Conservation (phyloP, 1,140 invertebrate genomes). For the Drosophila santomea region DNA sequence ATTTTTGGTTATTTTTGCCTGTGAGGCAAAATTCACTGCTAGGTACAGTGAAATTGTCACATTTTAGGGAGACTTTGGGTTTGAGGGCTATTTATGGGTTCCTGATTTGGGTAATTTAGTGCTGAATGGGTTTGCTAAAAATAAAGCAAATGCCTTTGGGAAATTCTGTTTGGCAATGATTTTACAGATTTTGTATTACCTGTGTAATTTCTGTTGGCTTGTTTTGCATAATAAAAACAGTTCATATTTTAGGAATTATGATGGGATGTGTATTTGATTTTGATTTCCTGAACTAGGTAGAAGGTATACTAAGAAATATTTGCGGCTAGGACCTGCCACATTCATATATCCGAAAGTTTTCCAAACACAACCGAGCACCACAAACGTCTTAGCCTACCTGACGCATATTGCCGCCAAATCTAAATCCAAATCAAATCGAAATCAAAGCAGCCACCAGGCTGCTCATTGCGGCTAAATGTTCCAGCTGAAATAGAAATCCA, state of each 20-base stretch:
- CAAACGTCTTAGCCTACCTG: conserved; percentile 7
- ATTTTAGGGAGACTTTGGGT: not conserved
- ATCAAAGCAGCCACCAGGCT: conserved; percentile 64
- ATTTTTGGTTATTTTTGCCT: conserved; percentile 40
- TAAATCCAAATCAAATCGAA: conserved; percentile 27
- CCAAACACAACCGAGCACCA: not conserved
- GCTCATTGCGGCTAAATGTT: conserved; percentile 16
- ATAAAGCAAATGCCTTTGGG: not conserved
- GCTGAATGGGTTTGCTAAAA: conserved; percentile 12
- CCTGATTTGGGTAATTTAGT: conserved; percentile 32
- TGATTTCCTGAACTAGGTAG: too few relatives aligned
- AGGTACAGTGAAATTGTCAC: conserved; percentile 18
- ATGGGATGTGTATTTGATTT: too few relatives aligned
- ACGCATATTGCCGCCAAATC: conserved; percentile 18
- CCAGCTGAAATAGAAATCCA: conserved; percentile 53
- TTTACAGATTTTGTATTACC: not conserved
- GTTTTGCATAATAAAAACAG: too few relatives aligned
- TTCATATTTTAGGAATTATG: too few relatives aligned
- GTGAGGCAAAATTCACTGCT: conserved; percentile 23
- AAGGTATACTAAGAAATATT: too few relatives aligned
- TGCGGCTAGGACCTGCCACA: not conserved
- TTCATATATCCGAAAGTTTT: not conserved
- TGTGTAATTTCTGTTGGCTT: not conserved
- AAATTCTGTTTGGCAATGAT: not conserved
- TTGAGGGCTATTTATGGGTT: conserved; percentile 28